Conservation (phyloP, 2,113 vertebrate species). For the Alligator sinensis region DNA sequence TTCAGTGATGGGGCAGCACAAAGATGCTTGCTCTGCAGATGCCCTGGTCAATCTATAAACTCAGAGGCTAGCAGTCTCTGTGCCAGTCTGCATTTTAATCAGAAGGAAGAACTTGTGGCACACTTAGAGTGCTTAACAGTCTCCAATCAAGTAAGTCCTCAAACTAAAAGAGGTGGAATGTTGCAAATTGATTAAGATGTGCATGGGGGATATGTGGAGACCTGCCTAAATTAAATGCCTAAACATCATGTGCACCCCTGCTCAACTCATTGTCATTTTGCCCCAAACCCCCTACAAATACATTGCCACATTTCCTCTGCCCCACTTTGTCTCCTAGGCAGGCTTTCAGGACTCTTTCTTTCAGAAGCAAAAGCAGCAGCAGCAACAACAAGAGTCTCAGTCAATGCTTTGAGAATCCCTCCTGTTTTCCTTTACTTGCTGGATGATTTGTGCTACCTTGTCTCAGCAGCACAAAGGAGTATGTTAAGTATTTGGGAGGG, state of each 20-base stretch:
- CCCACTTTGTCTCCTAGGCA: background rate
- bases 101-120: constrained; percentile 57
- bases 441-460: background rate
- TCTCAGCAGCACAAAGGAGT: background rate
- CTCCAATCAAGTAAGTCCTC: constrained; percentile 39
- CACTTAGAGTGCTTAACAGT: constrained; percentile 34
- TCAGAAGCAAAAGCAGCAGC: background rate
- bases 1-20: constrained; percentile 74
- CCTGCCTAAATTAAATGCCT: background rate
- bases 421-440: background rate
- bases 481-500: background rate
- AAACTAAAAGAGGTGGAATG: background rate
- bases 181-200: background rate
- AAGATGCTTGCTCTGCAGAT: constrained; percentile 76
- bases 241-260: background rate
- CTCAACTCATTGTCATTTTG: background rate
- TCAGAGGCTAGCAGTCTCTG: constrained; percentile 72
- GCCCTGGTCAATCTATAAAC: constrained; percentile 76
- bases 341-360: background rate
- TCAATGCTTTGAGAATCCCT: background rate
- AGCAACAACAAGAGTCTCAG: background rate
- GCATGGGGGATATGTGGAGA: background rate
- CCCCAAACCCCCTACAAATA: background rate
- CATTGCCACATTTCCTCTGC: background rate
- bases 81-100: constrained; percentile 71